Evolutionary conservation across 1,140 invertebrate genomes (phyloP), one percentile per base, ranked within the genome.

Genomic region (Latrodectus geometricus): DNA sequence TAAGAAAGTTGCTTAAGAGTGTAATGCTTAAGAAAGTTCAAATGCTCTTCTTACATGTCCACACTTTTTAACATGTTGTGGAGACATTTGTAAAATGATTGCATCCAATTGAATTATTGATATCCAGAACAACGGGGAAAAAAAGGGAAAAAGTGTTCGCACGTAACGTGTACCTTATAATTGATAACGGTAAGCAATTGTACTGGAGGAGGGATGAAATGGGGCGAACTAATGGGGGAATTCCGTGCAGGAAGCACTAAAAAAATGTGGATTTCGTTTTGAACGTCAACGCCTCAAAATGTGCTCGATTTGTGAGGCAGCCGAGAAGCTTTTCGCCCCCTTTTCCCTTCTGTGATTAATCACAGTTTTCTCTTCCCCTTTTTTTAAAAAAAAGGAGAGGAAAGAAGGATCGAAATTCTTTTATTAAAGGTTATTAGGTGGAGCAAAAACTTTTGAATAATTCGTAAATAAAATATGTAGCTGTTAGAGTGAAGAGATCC

Each of bases 401-500:
- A 66, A 78, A 68, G 66, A 68, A 49, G 23, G 15, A 48, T 17
- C 35, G 12, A 17, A n/a, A 76, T 75, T 84, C 81, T 84, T 84
- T 84, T 84, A 72, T 84, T 84, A 75, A 84, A 65, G 73, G 72
- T 20, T 74, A 80, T 80, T 80, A 80, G 68, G 78, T 49, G 78
- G 78, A 80, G 70, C 50, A 72, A 73, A 52, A 20, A 73, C 69
- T 82, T 73, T 52, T 82, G 69, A 82, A 82, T 82, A 82, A 82
- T 74, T 74, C 52, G 52, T 74, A 82, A 82, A 82, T 74, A 74
- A 74, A 82, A 65, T 48, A 74, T 73, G 50, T 82, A 21, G 23
- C 79, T 73, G 23, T 56, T 80, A 52, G 21, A 23, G 17, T 69
- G 8, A 49, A 5, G 35, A 35, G 35, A 35, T 35, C 35, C 35